These are phyloP conservation scores for Melopsittacus undulatus DNA, from an alignment of 2,797 vertebrate genomes.

Conservation along the genomic window DNA sequence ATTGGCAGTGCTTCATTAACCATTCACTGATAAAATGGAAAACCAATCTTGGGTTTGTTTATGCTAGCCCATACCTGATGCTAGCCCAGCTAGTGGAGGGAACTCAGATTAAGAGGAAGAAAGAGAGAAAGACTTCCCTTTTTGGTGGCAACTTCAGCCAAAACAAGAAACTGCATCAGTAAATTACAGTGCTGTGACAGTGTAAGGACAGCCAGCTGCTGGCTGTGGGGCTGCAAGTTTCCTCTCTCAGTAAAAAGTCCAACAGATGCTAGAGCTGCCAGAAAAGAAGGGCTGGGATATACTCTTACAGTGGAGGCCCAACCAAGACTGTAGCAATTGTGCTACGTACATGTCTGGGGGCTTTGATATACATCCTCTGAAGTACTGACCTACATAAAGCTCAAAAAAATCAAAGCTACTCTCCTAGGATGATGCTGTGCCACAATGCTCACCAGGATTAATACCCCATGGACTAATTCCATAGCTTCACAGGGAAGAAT, in stretches of 20 bases:
- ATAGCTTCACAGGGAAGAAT: not conserved
- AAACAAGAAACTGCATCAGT: not conserved
- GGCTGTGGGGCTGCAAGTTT: not conserved
- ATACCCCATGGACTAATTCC: not conserved
- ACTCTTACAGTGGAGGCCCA: not conserved
- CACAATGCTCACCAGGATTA: not conserved
- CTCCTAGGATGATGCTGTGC: not conserved
- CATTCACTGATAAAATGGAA: not conserved
- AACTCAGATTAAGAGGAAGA: not conserved
- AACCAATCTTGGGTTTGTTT: not conserved
- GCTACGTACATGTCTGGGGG: not conserved
- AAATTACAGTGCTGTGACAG: not conserved
- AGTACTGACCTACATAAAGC: not conserved
- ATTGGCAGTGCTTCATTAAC: not conserved
- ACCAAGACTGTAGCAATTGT: not conserved
- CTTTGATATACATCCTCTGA: not conserved
- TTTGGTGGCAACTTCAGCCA: not conserved
- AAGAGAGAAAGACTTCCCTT: not conserved
- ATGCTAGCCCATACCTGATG: not conserved
- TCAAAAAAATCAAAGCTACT: not conserved
- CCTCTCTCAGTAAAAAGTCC: not conserved
- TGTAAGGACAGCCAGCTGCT: not conserved
- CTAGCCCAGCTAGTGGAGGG: not conserved
- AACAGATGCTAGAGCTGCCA: not conserved
- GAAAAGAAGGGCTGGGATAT: not conserved